phyloP scores from a whole-genome alignment of 2,888 invertebrate species.

The Corythucha ciliata region DNA sequence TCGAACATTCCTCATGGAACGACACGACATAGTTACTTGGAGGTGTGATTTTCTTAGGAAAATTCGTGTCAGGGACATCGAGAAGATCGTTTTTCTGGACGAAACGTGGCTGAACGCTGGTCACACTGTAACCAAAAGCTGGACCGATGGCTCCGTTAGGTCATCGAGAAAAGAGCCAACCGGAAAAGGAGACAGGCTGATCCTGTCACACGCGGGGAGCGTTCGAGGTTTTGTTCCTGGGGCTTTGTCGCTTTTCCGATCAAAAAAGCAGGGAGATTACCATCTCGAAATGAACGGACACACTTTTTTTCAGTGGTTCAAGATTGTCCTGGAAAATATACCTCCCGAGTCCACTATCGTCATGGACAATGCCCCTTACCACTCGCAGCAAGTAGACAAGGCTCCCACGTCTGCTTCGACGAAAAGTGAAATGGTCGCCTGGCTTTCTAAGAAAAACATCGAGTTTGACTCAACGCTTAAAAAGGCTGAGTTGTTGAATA shows the following conservation, averaged over 20 bases:
- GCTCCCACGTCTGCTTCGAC: too few species aligned
- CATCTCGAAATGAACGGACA: neutral
- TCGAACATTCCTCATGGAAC: neutral
- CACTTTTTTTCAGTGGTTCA: neutral
- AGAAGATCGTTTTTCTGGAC: constrained; percentile 4
- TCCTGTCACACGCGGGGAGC: neutral
- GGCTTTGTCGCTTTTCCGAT: neutral
- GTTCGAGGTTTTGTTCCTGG: constrained; percentile 3
- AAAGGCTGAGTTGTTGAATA: too few species aligned
- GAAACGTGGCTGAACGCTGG: constrained; percentile 13
- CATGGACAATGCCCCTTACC: too few species aligned
- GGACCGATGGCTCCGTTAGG: neutral
- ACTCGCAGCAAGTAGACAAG: too few species aligned
- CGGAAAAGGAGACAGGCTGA: neutral
- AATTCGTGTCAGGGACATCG: too few species aligned
- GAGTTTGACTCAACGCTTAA: too few species aligned
- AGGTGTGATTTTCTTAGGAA: too few species aligned
- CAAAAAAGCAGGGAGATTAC: neutral
- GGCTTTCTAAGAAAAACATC: too few species aligned
- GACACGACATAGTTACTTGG: neutral
- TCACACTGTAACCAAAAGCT: neutral
- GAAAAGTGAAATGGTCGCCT: too few species aligned
- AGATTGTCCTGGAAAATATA: too few species aligned
- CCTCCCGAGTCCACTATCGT: too few species aligned
- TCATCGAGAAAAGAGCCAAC: neutral